Evolutionary conservation across 2,113 vertebrate genomes (phyloP).

Genomic region (Pardalotus punctatus): DNA sequence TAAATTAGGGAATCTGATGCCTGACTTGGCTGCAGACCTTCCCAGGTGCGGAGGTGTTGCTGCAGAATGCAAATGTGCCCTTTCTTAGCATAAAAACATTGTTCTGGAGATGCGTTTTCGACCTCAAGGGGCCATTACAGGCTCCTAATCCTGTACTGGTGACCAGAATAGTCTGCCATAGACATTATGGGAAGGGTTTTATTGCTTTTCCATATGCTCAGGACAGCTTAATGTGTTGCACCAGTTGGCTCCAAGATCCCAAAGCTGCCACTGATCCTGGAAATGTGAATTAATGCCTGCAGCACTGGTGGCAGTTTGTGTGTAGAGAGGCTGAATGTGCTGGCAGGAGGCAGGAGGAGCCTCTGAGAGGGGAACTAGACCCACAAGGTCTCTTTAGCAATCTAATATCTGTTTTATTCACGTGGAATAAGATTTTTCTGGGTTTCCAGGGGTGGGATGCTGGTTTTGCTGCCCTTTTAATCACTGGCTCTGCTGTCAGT

Average conservation of each 20-base stretch:
- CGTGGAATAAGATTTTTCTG: neutral
- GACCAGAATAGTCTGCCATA: constrained; percentile 34
- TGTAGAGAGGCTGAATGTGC: constrained; percentile 56
- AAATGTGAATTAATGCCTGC: constrained; percentile 62
- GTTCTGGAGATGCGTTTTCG: neutral
- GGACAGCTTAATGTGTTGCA: constrained; percentile 14
- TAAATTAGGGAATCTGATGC: neutral
- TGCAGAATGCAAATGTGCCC: neutral
- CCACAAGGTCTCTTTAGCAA: constrained; percentile 10
- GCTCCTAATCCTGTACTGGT: constrained; percentile 40
- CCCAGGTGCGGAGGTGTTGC: neutral
- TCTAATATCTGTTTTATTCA: constrained; percentile 24
- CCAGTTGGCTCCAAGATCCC: constrained; percentile 41
- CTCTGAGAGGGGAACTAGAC: neutral
- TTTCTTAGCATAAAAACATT: constrained; percentile 17
- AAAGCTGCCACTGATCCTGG: constrained; percentile 58
- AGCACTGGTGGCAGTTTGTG: constrained; percentile 48
- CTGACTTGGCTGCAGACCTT: neutral
- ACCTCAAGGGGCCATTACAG: neutral
- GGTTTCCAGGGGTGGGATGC: neutral
- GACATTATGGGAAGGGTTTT: constrained; percentile 19
- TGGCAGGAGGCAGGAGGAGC: constrained; percentile 19
- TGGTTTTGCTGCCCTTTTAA: neutral
- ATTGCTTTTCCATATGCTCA: constrained; percentile 37
- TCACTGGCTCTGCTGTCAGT: neutral